Percentiles rank a stretch among this genome's conserved stretches.
phyloP scores from a whole-genome alignment of 2,113 vertebrate species.

The Cisticola juncidis region DNA sequence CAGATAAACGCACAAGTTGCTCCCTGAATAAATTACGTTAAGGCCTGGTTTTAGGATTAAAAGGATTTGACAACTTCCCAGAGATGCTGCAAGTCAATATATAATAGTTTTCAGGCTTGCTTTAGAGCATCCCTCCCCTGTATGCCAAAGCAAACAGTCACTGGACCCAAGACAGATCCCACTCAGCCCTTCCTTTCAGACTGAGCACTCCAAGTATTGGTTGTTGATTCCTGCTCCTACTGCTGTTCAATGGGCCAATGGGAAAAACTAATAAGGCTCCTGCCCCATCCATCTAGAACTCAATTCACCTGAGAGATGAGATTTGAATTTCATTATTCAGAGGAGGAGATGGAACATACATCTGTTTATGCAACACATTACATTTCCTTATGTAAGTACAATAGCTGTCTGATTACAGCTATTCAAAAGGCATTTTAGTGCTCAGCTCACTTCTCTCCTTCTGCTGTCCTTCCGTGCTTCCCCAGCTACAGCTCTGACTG shows the following conservation, averaged over 20 bases:
- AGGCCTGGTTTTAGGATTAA: background rate
- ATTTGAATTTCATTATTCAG: background rate
- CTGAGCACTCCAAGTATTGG: background rate
- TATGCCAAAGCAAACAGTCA: background rate
- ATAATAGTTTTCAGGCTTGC: background rate
- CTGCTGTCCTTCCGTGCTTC: background rate
- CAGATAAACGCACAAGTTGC: background rate
- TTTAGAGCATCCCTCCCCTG: background rate
- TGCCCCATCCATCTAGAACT: background rate
- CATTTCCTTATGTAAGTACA: background rate
- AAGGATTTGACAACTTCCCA: background rate
- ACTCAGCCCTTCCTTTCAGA: background rate
- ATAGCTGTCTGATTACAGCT: background rate
- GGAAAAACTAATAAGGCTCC: background rate
- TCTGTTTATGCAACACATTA: background rate
- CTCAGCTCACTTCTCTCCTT: background rate
- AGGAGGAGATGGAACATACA: background rate
- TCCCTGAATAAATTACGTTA: background rate
- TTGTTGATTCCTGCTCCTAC: background rate
- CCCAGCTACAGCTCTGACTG: background rate
- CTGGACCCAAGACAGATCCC: background rate
- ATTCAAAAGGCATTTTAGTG: background rate
- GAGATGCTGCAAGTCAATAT: background rate
- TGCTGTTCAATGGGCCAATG: background rate
- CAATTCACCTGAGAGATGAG: background rate